Base-by-base conservation (phyloP, 2,113 vertebrate genomes). In the Hucho hucho region DNA sequence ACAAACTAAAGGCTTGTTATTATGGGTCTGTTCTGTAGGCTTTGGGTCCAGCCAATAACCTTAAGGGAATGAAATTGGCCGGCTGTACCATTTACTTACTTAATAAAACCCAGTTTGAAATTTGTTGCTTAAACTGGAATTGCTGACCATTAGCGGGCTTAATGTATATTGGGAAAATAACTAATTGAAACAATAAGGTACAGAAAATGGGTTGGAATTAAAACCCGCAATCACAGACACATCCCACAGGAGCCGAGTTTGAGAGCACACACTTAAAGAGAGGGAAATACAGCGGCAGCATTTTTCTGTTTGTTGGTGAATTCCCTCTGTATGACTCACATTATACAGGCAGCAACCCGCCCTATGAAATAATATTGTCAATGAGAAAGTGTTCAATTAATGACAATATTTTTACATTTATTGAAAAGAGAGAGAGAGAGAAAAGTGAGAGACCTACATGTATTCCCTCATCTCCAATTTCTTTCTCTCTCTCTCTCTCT, bases 1-100 rank as follows among this genome's bases (percentile, higher is more conserved):
- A 37, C 74, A 74, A 79, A 78, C 76, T 74, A 75, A 79, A 76
- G 71, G 80, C 81, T 53, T 18, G 37, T 80, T 73, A 28, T 80
- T 73, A 67, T 3, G 20, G 65, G 29, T 13, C 64, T 65, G n/a
- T 12, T 14, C 58, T 58, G 73, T 69, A 73, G 71, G 29, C 70
- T 76, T 46, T 70, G 16, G 75, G 65, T 65, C n/a, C 16, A 79
- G 49, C 58, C 70, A 72, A 72, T 73, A 65, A 71, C 79, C 32
- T 24, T 13, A 28, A 12, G 70, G 73, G 65, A 72, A 3, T 76
- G 53, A n/a, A 80, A 73, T 78, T 7, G 32, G 32, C 32, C 32
- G 70, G 46, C 59, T 49, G 6, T 69, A 69, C 53, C 66, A 77
- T 84, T 80, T 72, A 80, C 69, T 32, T 32, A 32, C 32, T 75